Base-by-base conservation (phyloP, 1,140 invertebrate species). In the Hylaeus volcanicus region DNA sequence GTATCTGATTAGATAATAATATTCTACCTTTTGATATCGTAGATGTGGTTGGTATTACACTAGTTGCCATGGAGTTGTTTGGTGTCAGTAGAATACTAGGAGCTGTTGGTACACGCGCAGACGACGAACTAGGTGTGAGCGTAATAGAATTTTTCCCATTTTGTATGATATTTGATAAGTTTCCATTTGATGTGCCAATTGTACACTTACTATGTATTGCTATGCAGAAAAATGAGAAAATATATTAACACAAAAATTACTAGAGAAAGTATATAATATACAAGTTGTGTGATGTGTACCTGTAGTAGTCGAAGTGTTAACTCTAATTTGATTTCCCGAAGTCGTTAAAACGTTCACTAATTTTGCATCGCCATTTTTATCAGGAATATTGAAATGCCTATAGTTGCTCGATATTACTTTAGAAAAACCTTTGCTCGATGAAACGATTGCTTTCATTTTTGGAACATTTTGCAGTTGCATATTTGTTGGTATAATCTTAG, bases 1-100 rank as follows among this genome's bases (percentile, higher is more conserved):
- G 39, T 86, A 88, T 56, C 65, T 84, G 86, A 82, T 86, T 90
- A 90, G 87, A 90, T 86, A 91, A 89, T 88, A 82, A 76, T 86
- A 85, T 87, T 92, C 88, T 93, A 93, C 92, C 92, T 93, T 92
- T 92, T 88, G 90, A 37, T 39, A 84, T 75, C 3, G 88, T 81
- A 39, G 90, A 75, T 58, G 84, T 72, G 37, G 83, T 74, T 14
- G 88, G 60, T 69, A 86, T 61, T 74, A 84, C 60, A 37, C 74
- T 79, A 84, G 75, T 83, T 5, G 73, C 66, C 11, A 84, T 74
- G 8, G 84, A 75, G 71, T 61, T 88, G 65, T 74, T 86, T 6
- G 90, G 83, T 1, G 90, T 88, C 70, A 90, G 77, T 75, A 92
- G 61, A 66, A 91, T 85, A 75, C 86, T 92, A 48, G 89, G 86